Percentiles rank a stretch among this genome's conserved stretches.
These are phyloP conservation scores for Drusus annulatus DNA, from an alignment of 1,140 invertebrate genomes.

Conservation along the genomic window DNA sequence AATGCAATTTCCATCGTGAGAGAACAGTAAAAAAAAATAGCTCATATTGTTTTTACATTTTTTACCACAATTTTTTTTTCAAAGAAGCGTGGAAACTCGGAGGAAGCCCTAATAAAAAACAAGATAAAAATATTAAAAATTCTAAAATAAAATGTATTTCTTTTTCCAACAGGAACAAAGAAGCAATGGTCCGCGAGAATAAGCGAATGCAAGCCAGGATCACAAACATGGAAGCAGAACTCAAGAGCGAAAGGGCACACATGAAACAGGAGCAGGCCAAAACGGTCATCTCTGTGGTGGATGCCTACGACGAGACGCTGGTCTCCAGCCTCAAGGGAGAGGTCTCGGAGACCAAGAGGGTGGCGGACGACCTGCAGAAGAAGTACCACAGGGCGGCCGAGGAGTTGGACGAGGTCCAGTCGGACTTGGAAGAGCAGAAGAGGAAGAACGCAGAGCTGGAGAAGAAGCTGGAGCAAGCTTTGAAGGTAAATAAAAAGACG, in stretches of 20 bases:
- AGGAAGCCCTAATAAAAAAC: too few relatives aligned
- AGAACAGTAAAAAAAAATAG: too few relatives aligned
- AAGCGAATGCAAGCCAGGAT: conserved; percentile 85
- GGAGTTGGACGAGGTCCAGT: conserved; percentile 82
- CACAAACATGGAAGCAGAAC: conserved; percentile 83
- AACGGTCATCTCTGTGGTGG: conserved; percentile 73
- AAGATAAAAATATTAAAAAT: too few relatives aligned
- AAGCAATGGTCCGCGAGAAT: conserved; percentile 88
- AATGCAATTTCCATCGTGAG: too few relatives aligned
- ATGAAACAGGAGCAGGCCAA: conserved; percentile 74
- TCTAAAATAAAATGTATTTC: background rate
- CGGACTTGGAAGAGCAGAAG: conserved; percentile 85
- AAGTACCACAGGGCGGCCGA: conserved; percentile 83
- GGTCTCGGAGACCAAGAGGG: conserved; percentile 81
- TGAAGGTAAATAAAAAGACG: conserved; percentile 69
- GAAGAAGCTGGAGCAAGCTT: conserved; percentile 76
- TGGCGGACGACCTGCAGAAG: conserved; percentile 84
- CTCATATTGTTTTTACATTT: too few relatives aligned
- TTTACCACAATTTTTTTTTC: too few relatives aligned
- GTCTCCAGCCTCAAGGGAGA: conserved; percentile 81
- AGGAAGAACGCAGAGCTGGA: conserved; percentile 83
- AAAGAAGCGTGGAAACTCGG: too few relatives aligned
- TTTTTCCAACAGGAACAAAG: conserved; percentile 77
- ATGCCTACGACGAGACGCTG: conserved; percentile 73
- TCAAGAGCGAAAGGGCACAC: conserved; percentile 77